Evolutionary conservation across 2,113 vertebrate species (phyloP).

Genomic region (Otolemur garnettii): DNA sequence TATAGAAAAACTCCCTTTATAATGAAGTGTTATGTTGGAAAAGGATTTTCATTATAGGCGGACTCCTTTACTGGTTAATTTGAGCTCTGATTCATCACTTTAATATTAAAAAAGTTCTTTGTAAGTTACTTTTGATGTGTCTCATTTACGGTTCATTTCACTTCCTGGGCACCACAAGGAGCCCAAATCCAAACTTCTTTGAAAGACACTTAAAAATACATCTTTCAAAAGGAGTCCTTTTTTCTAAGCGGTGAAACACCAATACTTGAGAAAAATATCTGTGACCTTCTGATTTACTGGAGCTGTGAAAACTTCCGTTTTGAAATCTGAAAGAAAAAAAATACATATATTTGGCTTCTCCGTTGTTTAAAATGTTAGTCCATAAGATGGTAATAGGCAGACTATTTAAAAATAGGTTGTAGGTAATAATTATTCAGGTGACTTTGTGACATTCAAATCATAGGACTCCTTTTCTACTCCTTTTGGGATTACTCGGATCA

Average conservation of each 20-base stretch:
- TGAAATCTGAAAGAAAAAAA: slow-evolving; percentile 52
- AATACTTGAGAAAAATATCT: slow-evolving; percentile 67
- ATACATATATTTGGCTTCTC: background rate
- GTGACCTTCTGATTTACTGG: slow-evolving; percentile 62
- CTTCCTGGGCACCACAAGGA: slow-evolving; percentile 88
- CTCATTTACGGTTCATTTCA: slow-evolving; percentile 90
- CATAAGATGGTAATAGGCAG: background rate
- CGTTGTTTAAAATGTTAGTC: background rate
- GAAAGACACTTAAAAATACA: slow-evolving; percentile 87
- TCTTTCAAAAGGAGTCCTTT: slow-evolving; percentile 80
- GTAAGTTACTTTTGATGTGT: slow-evolving; percentile 92
- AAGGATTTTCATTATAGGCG: slow-evolving; percentile 91
- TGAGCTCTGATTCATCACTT: slow-evolving; percentile 90
- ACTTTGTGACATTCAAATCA: background rate
- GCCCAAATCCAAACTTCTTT: slow-evolving; percentile 89
- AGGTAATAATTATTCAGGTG: background rate
- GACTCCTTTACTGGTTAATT: slow-evolving; percentile 92
- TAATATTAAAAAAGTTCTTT: slow-evolving; percentile 90
- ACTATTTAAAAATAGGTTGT: background rate
- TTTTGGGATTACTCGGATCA: background rate
- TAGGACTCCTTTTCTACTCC: background rate
- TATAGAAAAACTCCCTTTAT: slow-evolving; percentile 92
- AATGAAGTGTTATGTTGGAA: slow-evolving; percentile 93
- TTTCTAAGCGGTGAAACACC: slow-evolving; percentile 71
- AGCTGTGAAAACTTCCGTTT: slow-evolving; percentile 71